These are phyloP conservation scores for Ectropis grisescens DNA, from an alignment of 1,140 invertebrate genomes.

Conservation along the genomic window DNA sequence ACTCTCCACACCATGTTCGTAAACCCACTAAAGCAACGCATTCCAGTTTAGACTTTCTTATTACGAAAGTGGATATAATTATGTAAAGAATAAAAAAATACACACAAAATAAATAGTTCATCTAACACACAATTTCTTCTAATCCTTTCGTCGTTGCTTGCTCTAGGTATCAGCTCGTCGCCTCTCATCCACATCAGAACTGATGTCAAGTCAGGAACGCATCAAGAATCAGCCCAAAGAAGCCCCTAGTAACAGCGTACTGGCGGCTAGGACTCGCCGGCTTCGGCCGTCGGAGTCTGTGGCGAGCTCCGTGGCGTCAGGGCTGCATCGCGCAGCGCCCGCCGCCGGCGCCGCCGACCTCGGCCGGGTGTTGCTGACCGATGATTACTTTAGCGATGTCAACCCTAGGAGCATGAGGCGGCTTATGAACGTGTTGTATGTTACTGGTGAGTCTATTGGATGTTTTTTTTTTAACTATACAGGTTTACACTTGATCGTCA, in stretches of 20 bases:
- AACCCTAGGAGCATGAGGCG: slow-evolving; percentile 97
- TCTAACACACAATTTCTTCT: too few species aligned
- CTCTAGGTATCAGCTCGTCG: slow-evolving; percentile 79
- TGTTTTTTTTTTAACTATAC: too few species aligned
- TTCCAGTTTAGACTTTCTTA: too few species aligned
- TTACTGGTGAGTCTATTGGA: slow-evolving; percentile 78
- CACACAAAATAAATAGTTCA: too few species aligned
- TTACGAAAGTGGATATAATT: too few species aligned
- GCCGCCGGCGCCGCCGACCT: slow-evolving; percentile 46
- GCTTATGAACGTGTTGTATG: slow-evolving; percentile 97
- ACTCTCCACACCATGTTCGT: too few species aligned
- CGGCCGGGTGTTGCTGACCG: slow-evolving; percentile 85
- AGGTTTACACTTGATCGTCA: too few species aligned
- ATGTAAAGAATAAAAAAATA: too few species aligned
- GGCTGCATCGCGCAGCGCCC: slow-evolving; percentile 78
- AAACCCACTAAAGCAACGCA: too few species aligned
- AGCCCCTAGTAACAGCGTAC: not conserved
- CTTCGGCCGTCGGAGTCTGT: slow-evolving; percentile 88
- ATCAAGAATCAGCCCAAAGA: slow-evolving; percentile 8
- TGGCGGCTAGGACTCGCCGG: slow-evolving; percentile 66
- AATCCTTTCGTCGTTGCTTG: too few species aligned
- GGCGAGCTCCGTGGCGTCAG: slow-evolving; percentile 90
- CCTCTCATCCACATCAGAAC: slow-evolving; percentile 82
- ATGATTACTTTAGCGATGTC: slow-evolving; percentile 97
- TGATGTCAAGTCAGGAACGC: slow-evolving; percentile 82